phyloP scores from a whole-genome alignment of 2,797 vertebrate species.

The Rhincodon typus region DNA sequence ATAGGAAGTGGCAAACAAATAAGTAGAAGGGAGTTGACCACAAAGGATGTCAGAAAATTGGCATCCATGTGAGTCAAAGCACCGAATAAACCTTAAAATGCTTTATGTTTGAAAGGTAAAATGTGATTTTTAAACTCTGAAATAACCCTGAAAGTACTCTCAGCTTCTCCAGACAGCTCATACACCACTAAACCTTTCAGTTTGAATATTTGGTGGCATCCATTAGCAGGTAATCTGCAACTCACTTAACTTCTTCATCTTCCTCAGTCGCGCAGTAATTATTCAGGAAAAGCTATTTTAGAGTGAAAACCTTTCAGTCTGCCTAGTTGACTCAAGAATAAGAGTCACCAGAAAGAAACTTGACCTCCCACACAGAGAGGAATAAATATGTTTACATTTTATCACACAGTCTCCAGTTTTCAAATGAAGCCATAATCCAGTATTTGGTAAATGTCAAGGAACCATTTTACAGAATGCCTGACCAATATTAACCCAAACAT shows the following conservation, averaged over 20 bases:
- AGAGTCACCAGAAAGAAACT: conserved; percentile 82
- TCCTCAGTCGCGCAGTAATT: conserved; percentile 24
- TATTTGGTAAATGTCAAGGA: conserved; percentile 1
- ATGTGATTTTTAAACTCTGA: conserved; percentile 21
- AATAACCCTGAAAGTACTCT: conserved; percentile 21
- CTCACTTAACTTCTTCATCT: conserved; percentile 13
- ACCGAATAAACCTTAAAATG: conserved; percentile 22
- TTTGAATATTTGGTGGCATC: conserved; percentile 30
- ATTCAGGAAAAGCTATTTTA: conserved; percentile 29
- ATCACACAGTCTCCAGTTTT: background rate
- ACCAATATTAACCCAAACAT: background rate
- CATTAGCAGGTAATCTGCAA: conserved; percentile 32
- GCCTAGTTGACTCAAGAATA: conserved; percentile 85
- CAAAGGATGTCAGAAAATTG: background rate
- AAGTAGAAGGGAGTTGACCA: background rate
- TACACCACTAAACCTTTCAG: conserved; percentile 20
- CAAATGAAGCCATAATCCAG: background rate
- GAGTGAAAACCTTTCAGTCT: conserved; percentile 47
- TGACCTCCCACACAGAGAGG: conserved; percentile 93
- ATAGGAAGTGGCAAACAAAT: background rate
- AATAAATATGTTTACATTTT: conserved; percentile 71
- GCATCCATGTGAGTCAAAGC: background rate
- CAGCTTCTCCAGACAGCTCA: background rate
- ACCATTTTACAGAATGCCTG: background rate
- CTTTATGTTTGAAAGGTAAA: background rate